A percentile compares a stretch with the other conserved stretches of the same genome.
phyloP scores from a whole-genome alignment of 2,888 invertebrate genomes.

The Chironomus riparius region DNA sequence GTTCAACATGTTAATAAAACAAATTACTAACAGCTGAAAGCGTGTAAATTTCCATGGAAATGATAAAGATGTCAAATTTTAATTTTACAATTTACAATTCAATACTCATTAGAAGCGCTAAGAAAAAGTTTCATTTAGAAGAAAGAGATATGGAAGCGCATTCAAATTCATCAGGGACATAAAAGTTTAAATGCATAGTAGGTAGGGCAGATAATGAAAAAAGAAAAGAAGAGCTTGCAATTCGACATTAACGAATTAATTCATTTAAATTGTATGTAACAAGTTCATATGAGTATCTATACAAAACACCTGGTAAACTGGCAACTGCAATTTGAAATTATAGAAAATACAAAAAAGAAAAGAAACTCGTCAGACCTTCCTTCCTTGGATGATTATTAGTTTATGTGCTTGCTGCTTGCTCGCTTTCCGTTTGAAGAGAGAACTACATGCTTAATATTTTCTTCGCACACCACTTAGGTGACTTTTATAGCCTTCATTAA shows the following conservation, averaged over 20 bases:
- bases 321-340: not conserved
- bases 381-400: not conserved
- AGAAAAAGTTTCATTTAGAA: too few species aligned
- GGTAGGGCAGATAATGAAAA: too few species aligned
- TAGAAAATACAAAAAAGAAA: not conserved
- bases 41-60: not conserved
- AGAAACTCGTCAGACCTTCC: not conserved
- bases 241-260: too few species aligned
- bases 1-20: not conserved
- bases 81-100: not conserved
- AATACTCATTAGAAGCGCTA: not conserved
- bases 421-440: not conserved
- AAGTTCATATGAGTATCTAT: not conserved
- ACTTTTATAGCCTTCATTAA: conserved; percentile 12
- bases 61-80: not conserved
- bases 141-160: too few species aligned
- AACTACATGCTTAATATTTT: conserved; percentile 1
- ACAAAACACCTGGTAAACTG: not conserved
- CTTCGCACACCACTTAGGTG: conserved; percentile 8
- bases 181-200: too few species aligned
- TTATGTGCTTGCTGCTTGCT: not conserved
- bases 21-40: conserved; percentile 17
- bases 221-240: too few species aligned
- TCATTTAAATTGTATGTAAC: not conserved
- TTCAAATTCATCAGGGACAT: too few species aligned